A percentile compares a stretch with the other conserved stretches of the same genome.
These are phyloP conservation scores for Drosophila pegasa DNA, from an alignment of 2,888 invertebrate species.

Conservation along the genomic window DNA sequence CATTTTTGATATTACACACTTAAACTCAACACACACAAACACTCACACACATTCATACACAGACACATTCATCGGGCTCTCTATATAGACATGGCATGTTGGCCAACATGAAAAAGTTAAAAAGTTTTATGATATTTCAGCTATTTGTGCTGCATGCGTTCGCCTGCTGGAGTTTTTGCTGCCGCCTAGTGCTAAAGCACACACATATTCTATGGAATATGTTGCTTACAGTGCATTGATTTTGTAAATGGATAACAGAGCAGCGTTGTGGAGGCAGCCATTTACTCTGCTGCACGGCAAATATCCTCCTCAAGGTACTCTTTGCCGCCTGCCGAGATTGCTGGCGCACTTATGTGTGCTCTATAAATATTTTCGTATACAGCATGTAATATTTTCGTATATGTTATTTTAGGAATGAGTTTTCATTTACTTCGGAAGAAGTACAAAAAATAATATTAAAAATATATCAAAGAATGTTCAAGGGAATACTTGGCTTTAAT, in stretches of 20 bases:
- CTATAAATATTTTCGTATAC: background rate
- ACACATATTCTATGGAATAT: constrained; percentile 27
- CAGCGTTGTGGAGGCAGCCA: background rate
- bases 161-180: constrained; percentile 25
- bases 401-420: background rate
- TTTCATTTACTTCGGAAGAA: background rate
- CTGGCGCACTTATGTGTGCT: background rate
- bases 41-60: constrained; percentile 1
- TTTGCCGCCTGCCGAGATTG: background rate
- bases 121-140: constrained; percentile 75
- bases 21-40: constrained; percentile 11
- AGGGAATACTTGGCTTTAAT: no score
- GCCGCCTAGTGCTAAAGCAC: constrained; percentile 9
- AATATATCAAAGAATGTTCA: no score
- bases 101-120: constrained; percentile 51
- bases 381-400: background rate
- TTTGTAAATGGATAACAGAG: constrained; percentile 42
- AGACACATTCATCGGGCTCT: background rate
- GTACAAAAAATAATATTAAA: no score
- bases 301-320: background rate
- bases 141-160: constrained; percentile 50
- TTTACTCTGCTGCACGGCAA: background rate
- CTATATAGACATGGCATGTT: constrained; percentile 27
- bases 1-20: constrained; percentile 69
- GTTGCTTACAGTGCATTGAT: constrained; percentile 45